phyloP scores from a whole-genome alignment of 2,113 vertebrate genomes.

The Jacana jacana region DNA sequence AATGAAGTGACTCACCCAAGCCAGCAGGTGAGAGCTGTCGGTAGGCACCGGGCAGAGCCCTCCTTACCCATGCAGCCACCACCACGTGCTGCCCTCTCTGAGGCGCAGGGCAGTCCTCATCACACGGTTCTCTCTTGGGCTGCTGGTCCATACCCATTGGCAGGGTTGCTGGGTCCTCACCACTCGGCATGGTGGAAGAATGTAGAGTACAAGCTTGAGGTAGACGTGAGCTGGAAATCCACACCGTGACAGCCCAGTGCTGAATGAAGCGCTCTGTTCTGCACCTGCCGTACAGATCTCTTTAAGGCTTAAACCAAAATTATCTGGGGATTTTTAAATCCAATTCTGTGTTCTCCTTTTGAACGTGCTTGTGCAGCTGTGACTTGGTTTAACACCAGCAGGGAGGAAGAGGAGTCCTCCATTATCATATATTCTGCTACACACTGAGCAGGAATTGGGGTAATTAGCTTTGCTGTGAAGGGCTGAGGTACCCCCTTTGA shows the following conservation, averaged over 20 bases:
- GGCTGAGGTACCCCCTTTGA: background rate
- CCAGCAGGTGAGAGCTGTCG: rapidly evolving
- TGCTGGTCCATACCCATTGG: rapidly evolving
- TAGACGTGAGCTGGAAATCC: background rate
- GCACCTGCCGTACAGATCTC: background rate
- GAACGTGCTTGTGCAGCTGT: background rate
- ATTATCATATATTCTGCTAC: background rate
- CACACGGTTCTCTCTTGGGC: background rate
- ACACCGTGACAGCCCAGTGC: rapidly evolving
- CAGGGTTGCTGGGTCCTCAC: rapidly evolving
- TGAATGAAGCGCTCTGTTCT: background rate
- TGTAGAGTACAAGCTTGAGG: rapidly evolving
- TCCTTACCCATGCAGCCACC: rapidly evolving
- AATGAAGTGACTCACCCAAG: background rate
- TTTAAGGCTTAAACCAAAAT: background rate
- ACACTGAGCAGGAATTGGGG: background rate
- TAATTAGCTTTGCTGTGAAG: background rate
- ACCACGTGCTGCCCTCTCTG: rapidly evolving
- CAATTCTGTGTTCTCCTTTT: background rate
- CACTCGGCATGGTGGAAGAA: background rate
- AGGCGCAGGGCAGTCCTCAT: background rate
- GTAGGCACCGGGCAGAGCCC: background rate
- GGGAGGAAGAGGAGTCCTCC: background rate
- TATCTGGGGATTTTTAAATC: background rate
- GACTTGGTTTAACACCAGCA: background rate